Base-by-base conservation (phyloP, 2,888 invertebrate genomes). In the Aplocera efformata region DNA sequence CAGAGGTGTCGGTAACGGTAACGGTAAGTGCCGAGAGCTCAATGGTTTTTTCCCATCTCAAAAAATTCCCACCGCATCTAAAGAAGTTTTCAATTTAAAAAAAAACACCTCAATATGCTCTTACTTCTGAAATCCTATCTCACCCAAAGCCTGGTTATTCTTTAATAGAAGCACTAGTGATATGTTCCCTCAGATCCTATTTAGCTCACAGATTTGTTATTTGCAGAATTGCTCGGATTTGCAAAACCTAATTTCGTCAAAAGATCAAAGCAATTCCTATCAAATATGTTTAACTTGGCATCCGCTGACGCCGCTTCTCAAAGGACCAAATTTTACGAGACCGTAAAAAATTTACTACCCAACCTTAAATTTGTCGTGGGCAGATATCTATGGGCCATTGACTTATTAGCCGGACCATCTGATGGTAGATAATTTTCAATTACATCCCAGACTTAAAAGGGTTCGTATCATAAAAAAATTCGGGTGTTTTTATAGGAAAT, bases 291-390 rank as follows among this genome's bases (percentile, higher is more conserved):
- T 17, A 36, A 36, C 27, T 36, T 35, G 31, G 3, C 4, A 3
- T 22, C 35, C 31, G 52, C 49, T 49, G 49, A 52, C 45, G 29
- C 35, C 13, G 34, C 26, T 17, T 17, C 37, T 34, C 39, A 32
- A 41, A 43, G 44, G 20, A 32, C 37, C 35, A 39, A 10, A 34
- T 10, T 46, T 46, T 48, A 46, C 39, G 39, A 10, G 20, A 10
- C 21, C 41, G 50, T 59, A 55, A 60, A 55, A 49, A 8, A 25
- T 51, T 56, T 57, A 62, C 44, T 53, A 42, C 40, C 28, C 35
- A 25, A 33, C 50, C 52, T 56, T 43, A 50, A 54, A 56, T 53
- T 46, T 48, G 50, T 44, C 32, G 27, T 31, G 26, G 33, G 33
- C 36, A 27, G 40, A 43, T 34, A 45, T 43, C 39, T 36, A 35